Conservation (phyloP, 1,140 invertebrate genomes). For the Drosophila ficusphila region DNA sequence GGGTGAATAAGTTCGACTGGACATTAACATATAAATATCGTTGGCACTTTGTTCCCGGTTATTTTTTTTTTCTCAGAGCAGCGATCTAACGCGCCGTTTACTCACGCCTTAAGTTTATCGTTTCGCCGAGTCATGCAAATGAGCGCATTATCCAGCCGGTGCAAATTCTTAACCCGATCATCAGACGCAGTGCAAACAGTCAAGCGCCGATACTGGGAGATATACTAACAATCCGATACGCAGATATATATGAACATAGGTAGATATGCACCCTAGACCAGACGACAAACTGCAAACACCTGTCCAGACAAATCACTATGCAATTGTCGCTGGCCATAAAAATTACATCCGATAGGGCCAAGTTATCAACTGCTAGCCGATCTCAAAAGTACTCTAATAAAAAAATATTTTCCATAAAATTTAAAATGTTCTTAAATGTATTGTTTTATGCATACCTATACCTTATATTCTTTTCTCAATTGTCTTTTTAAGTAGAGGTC, state of each 20-base stretch:
- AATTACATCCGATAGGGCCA: conserved; percentile 1
- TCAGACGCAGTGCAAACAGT: conserved; percentile 8
- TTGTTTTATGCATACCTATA: too few species aligned
- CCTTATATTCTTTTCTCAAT: too few species aligned
- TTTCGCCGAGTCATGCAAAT: conserved; percentile 74
- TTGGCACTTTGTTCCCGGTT: conserved; percentile 35
- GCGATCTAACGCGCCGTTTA: conserved; percentile 45
- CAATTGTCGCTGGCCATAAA: conserved; percentile 31
- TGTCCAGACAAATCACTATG: conserved; percentile 28
- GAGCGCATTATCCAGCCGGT: conserved; percentile 50
- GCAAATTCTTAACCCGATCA: conserved; percentile 13
- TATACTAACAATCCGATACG: background rate
- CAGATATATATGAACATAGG: conserved; percentile 1
- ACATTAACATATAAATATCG: conserved; percentile 28
- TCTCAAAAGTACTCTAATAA: background rate
- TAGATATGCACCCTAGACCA: conserved; percentile 22
- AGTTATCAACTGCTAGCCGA: background rate
- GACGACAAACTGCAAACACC: conserved; percentile 29
- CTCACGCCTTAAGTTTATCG: conserved; percentile 53
- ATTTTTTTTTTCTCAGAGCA: conserved; percentile 26
- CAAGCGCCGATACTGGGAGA: background rate
- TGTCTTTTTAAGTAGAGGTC: background rate
- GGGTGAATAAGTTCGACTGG: conserved; percentile 15
- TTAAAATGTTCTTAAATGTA: too few species aligned
- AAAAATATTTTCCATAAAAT: background rate